Percentiles rank a stretch among this genome's conserved stretches.
Evolutionary conservation across 2,113 vertebrate species (phyloP).

Genomic region (Notarius quadriscutis): DNA sequence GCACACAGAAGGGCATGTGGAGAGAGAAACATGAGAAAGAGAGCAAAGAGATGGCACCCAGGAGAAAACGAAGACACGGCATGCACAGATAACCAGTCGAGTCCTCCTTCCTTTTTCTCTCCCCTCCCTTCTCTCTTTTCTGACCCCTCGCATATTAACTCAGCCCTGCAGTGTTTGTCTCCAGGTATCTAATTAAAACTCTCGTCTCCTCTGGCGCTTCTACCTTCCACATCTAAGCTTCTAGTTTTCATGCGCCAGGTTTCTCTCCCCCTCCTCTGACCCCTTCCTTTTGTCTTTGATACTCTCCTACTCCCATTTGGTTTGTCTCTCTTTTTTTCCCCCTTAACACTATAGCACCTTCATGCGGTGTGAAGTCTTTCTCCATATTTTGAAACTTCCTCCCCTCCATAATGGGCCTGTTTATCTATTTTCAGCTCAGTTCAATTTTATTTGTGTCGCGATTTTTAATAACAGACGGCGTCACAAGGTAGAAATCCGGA

Average conservation of each 20-base stretch:
- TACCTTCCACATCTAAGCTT: slow-evolving; percentile 65
- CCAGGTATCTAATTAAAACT: slow-evolving; percentile 77
- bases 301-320: slow-evolving; percentile 38
- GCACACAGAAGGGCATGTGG: slow-evolving; percentile 6
- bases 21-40: slow-evolving; percentile 35
- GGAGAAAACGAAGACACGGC: slow-evolving; percentile 33
- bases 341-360: neutral
- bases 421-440: neutral
- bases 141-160: slow-evolving; percentile 72
- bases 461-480: neutral
- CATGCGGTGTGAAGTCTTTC: slow-evolving; percentile 15
- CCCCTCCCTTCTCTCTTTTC: slow-evolving; percentile 39
- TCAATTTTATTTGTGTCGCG: too few species aligned
- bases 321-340: slow-evolving; percentile 39
- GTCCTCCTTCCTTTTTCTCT: neutral
- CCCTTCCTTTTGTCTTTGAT: slow-evolving; percentile 28
- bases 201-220: slow-evolving; percentile 60
- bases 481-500: neutral
- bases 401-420: neutral
- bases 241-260: slow-evolving; percentile 42
- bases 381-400: slow-evolving; percentile 23
- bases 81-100: slow-evolving; percentile 24
- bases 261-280: slow-evolving; percentile 45
- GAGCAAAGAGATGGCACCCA: slow-evolving; percentile 24
- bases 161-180: slow-evolving; percentile 69